These are phyloP conservation scores for Ephydatia muelleri DNA, from an alignment of 37 sponge, comb jelly and placozoan species.

Conservation along the genomic window DNA sequence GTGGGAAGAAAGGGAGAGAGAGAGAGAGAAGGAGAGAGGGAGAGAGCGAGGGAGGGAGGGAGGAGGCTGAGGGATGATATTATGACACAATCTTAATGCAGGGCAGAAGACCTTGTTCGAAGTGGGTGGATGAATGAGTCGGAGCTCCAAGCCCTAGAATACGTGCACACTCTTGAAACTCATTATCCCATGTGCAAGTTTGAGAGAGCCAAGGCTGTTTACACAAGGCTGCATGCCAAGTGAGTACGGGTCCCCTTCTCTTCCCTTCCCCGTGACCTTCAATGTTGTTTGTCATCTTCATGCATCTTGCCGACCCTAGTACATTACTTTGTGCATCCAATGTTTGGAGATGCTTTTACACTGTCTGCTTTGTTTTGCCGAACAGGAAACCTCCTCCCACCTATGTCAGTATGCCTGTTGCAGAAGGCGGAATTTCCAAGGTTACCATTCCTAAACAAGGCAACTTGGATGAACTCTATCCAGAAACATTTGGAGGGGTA, in stretches of 20 bases:
- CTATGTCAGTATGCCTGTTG: not conserved
- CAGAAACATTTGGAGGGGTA: slow-evolving; percentile 81
- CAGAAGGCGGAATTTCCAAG: not conserved
- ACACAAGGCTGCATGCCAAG: slow-evolving; percentile 16
- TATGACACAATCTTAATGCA: slow-evolving; percentile 14
- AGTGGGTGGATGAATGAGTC: slow-evolving; percentile 25
- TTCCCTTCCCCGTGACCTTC: too few species aligned
- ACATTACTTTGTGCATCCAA: too few species aligned
- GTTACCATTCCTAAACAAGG: slow-evolving; percentile 46
- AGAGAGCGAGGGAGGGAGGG: too few species aligned
- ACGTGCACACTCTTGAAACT: slow-evolving; percentile 62
- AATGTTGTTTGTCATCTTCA: too few species aligned
- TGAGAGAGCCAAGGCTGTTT: slow-evolving; percentile 37
- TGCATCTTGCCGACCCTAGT: too few species aligned
- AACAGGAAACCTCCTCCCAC: not conserved
- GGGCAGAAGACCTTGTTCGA: slow-evolving; percentile 37
- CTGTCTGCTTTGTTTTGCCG: not conserved
- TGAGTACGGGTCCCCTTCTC: too few species aligned
- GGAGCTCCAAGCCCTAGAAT: slow-evolving; percentile 62
- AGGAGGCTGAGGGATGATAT: too few species aligned
- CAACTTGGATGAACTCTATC: slow-evolving; percentile 53
- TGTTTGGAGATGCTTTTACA: too few species aligned
- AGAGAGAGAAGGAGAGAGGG: not conserved
- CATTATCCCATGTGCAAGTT: slow-evolving; percentile 55
- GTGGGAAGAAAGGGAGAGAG: not conserved